Conservation (phyloP, 2,113 vertebrate species). For the Planiliza haematocheilus region DNA sequence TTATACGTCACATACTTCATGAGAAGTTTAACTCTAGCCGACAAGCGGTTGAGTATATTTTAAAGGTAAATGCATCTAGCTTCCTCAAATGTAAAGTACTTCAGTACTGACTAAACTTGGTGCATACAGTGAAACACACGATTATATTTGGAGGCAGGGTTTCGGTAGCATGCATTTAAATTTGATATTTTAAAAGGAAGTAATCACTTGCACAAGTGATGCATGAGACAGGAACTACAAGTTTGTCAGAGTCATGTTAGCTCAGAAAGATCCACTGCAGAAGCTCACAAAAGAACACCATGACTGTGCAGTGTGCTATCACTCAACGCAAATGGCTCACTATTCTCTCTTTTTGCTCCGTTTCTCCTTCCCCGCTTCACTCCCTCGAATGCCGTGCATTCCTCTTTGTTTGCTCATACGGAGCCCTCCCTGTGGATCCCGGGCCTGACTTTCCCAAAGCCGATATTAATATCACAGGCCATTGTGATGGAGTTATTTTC, state of each 20-base stretch:
- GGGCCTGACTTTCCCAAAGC: constrained; percentile 94
- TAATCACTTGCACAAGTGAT: constrained; percentile 18
- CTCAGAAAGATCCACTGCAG: constrained; percentile 17
- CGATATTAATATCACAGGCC: constrained; percentile 99
- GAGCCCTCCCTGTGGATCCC: constrained; percentile 88
- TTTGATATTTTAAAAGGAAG: constrained; percentile 12
- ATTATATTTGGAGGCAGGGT: too few relatives aligned
- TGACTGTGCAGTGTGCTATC: constrained; percentile 64
- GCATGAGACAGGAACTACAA: constrained; percentile 6
- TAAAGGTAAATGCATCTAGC: too few relatives aligned
- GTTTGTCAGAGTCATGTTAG: constrained; percentile 16
- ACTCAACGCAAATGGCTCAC: constrained; percentile 54
- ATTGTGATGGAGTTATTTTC: constrained; percentile 99
- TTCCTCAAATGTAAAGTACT: too few relatives aligned
- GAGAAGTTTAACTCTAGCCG: too few relatives aligned
- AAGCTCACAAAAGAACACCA: constrained; percentile 33
- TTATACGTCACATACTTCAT: too few relatives aligned
- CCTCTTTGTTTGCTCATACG: constrained; percentile 89
- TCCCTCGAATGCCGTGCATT: constrained; percentile 90
- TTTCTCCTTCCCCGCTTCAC: constrained; percentile 61
- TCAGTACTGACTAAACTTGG: too few relatives aligned
- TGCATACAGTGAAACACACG: too few relatives aligned
- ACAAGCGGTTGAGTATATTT: too few relatives aligned
- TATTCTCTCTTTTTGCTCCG: constrained; percentile 66
- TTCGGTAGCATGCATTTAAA: not conserved